Evolutionary conservation across 2,888 invertebrate species (phyloP).

Genomic region (Osmoderma eremita): DNA sequence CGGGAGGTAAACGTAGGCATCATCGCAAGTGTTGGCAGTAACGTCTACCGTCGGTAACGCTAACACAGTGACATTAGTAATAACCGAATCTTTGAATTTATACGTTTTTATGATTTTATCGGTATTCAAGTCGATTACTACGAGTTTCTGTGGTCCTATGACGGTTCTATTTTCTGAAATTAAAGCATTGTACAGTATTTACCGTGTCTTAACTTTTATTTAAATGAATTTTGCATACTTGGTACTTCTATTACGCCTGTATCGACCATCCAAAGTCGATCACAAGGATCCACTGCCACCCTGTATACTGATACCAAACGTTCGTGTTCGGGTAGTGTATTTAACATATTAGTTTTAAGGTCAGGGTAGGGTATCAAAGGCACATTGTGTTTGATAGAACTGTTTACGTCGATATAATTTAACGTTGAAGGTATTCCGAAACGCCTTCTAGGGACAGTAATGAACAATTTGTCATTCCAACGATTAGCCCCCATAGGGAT

Average conservation of each 20-base stretch:
- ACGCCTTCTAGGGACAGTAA: slow-evolving; percentile 78
- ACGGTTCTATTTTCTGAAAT: slow-evolving; percentile 45
- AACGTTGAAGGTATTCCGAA: slow-evolving; percentile 66
- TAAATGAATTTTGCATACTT: slow-evolving; percentile 62
- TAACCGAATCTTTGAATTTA: slow-evolving; percentile 65
- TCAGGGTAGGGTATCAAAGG: slow-evolving; percentile 68
- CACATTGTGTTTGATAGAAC: slow-evolving; percentile 63
- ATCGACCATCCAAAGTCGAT: slow-evolving; percentile 82
- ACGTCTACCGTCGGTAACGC: slow-evolving; percentile 78
- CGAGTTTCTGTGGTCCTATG: slow-evolving; percentile 71
- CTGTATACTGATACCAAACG: slow-evolving; percentile 76
- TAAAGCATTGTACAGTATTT: background rate
- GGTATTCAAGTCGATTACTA: slow-evolving; percentile 74
- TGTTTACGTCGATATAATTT: slow-evolving; percentile 61
- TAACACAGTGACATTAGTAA: slow-evolving; percentile 65
- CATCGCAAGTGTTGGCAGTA: slow-evolving; percentile 67
- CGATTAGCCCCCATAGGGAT: slow-evolving; percentile 75
- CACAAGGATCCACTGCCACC: slow-evolving; percentile 75
- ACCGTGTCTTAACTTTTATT: background rate
- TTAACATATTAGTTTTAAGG: slow-evolving; percentile 71
- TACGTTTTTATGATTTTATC: slow-evolving; percentile 71
- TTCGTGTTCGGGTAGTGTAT: slow-evolving; percentile 41
- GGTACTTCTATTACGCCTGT: slow-evolving; percentile 78
- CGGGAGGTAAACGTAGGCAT: slow-evolving; percentile 78
- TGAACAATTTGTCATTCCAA: slow-evolving; percentile 73